Evolutionary conservation across 2,797 vertebrate genomes (phyloP), one percentile per base, ranked within the genome.

Genomic region (Leucoraja ocellata): DNA sequence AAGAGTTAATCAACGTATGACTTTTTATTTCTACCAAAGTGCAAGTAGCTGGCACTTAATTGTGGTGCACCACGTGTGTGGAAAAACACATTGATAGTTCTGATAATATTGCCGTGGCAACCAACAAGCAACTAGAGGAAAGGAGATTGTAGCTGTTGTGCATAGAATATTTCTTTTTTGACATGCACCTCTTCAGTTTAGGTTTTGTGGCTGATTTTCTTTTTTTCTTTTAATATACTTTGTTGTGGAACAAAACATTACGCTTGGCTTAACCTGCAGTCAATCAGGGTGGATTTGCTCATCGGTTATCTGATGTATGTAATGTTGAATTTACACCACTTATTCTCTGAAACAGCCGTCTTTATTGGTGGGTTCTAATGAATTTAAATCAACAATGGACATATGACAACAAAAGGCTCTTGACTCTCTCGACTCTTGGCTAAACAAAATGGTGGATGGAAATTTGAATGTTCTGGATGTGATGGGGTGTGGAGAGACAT

Each of bases 31-130:
- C 25, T 84, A 81, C 4, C 54, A 28, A 58, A 84, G 81, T 58
- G 13, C 23, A 61, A 63, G 81, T n/a, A 61, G 28, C 81, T 86
- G 9, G 54, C 11, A 86, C 25, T 6, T 32, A 14, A 11, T 68
- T 65, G 14, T 32, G 58, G 5, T 65, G 58, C 58, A 32, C 13
- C 54, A 61, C 71, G 16, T 58, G 97, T 95, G 94, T 96, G 97
- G 97, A 98, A 97, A 97, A 97, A 97, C 96, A 96, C 96, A 96
- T 96, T 94, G 96, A 96, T 97, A 96, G 97, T 97, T 97, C 96
- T 96, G 97, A 98, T 97, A 97, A 96, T 97, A 98, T 98, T 98
- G 97, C 97, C 97, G 96, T 97, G 97, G 98, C 97, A 98, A 98
- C 98, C 97, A 97, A 97, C 97, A 97, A 97, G 98, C 98, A 98